Evolutionary conservation across 2,888 invertebrate species (phyloP), one percentile per base, ranked within the genome.

Genomic region (Ophioninae sp.): DNA sequence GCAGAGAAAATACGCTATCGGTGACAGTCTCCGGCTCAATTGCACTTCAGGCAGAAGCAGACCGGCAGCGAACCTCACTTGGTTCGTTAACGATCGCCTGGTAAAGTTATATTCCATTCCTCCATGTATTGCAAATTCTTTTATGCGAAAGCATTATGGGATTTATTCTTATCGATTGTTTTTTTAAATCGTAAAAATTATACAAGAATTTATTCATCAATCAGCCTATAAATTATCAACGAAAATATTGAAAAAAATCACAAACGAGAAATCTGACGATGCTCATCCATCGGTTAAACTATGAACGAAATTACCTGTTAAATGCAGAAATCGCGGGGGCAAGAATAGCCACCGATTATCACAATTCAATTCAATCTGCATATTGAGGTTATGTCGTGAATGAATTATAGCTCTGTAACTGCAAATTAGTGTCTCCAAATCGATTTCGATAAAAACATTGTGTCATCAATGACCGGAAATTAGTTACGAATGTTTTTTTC

Each of bases 51-150:
- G 89, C 77, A 87, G 88, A 79, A 92, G 92, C 81, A 92, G 89
- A 87, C 92, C 92, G 44, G 90, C 92, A 21, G 92, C 92, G 81
- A 92, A 92, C 89, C 90, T 92, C 83, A 92, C 92, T 73, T 92
- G 92, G 92, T 92, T 89, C 86, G 91, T 92, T 88, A 92, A 92
- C 85, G 91, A 91, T 87, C 90, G 88, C 86, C 91, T 90, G 91
- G 92, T 92, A 81, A 79, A 80, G 69, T 64, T 65, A 65, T n/a
- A 37, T 41, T 83, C 13, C 6, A 13, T 50, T 50, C 50, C 50
- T 0, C 30, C 30, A 3, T 30, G 30, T 30, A 30, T 30, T 30
- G 30, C 30, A 3, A 30, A 2, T 30, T 3, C 5, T 50, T 50
- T 13, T 50, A 13, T 13, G 3, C 17, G 10, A 17, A 50, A 50